phyloP scores from a whole-genome alignment of 2,113 vertebrate species.

The Melanerpes aurifrons region DNA sequence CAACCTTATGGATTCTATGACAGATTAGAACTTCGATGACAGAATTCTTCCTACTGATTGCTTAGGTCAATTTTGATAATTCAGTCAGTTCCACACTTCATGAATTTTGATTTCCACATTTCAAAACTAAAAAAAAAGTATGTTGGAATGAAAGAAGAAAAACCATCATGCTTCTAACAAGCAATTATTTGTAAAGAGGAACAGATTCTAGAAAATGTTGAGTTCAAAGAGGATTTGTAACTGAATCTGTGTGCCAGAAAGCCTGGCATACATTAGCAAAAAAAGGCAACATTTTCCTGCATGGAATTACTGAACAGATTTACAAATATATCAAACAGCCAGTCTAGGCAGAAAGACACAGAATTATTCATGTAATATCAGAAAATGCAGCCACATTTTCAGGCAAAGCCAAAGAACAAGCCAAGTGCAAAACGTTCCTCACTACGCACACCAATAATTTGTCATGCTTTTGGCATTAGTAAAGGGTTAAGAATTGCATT shows the following conservation, averaged over 20 bases:
- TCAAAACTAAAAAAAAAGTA: not conserved
- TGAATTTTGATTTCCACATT: not conserved
- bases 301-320: not conserved
- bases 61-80: not conserved
- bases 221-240: not conserved
- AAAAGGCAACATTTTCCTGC: not conserved
- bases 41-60: not conserved
- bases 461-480: not conserved
- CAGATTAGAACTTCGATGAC: not conserved
- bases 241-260: not conserved
- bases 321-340: not conserved
- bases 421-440: not conserved
- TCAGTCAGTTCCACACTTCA: not conserved
- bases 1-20: too few species aligned
- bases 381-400: not conserved
- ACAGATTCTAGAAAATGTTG: not conserved
- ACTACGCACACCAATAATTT: not conserved
- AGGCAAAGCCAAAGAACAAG: not conserved
- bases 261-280: not conserved
- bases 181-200: not conserved
- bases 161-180: not conserved
- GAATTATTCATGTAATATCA: not conserved
- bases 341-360: not conserved
- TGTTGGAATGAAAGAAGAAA: not conserved
- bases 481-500: not conserved